Evolutionary conservation across 1,140 invertebrate genomes (phyloP).

Genomic region (Andrena cerasifolii): DNA sequence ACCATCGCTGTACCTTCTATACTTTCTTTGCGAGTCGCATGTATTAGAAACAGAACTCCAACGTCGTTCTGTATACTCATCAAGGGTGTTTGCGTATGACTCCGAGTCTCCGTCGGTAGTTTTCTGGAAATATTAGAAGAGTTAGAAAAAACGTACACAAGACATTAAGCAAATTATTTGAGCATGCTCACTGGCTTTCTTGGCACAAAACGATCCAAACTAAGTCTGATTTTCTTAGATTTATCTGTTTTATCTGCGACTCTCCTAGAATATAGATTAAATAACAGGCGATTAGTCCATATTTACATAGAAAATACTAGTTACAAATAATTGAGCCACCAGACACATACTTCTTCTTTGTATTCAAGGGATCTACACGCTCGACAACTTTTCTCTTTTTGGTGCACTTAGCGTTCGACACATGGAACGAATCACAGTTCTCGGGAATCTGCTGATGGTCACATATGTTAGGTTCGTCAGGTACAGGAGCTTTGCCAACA

Average conservation of each 20-base stretch:
- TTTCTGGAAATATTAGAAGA: slow-evolving; percentile 65
- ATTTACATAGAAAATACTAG: slow-evolving; percentile 4
- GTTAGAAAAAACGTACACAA: neutral
- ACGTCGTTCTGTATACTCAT: slow-evolving; percentile 70
- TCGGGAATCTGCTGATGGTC: slow-evolving; percentile 55
- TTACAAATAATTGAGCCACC: neutral
- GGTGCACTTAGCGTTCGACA: slow-evolving; percentile 82
- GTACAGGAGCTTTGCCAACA: slow-evolving; percentile 83
- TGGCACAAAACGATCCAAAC: slow-evolving; percentile 76
- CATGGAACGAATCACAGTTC: slow-evolving; percentile 59
- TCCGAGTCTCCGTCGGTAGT: slow-evolving; percentile 56
- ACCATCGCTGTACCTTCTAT: slow-evolving; percentile 62
- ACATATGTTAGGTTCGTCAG: slow-evolving; percentile 78
- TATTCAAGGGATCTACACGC: slow-evolving; percentile 74
- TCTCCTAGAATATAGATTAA: slow-evolving; percentile 59
- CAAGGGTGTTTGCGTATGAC: slow-evolving; percentile 56
- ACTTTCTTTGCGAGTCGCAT: slow-evolving; percentile 65
- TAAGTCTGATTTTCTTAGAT: slow-evolving; percentile 76
- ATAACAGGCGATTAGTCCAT: neutral
- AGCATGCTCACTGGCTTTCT: slow-evolving; percentile 68
- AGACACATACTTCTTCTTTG: slow-evolving; percentile 83
- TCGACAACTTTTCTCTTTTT: slow-evolving; percentile 86
- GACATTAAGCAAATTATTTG: slow-evolving; percentile 9
- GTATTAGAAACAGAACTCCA: slow-evolving; percentile 74
- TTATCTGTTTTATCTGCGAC: slow-evolving; percentile 74